Conservation (phyloP, 2,888 invertebrate species). For the Exocentrus adspersus region DNA sequence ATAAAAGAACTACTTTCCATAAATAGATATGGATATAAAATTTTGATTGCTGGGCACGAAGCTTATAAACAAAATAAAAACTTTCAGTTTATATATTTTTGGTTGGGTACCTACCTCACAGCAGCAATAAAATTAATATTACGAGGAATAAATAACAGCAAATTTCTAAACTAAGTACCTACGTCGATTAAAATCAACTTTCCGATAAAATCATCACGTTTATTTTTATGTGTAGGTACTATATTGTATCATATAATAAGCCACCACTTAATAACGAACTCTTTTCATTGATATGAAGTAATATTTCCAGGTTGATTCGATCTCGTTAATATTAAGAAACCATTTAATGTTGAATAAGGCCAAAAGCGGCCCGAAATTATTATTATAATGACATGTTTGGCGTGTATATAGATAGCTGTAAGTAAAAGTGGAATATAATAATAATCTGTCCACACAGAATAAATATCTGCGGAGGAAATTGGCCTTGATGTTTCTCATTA, state of each 20-base stretch:
- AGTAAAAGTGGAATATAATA: constrained; percentile 41
- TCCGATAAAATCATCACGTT: no score
- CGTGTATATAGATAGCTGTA: constrained; percentile 31
- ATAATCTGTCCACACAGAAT: constrained; percentile 39
- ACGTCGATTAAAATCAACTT: no score
- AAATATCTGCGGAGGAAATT: constrained; percentile 36
- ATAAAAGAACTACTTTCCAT: constrained; percentile 23
- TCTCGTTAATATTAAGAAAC: constrained; percentile 40
- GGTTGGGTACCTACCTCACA: no score
- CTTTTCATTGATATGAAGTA: constrained; percentile 9
- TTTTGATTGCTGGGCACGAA: constrained; percentile 12
- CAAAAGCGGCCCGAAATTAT: constrained; percentile 41
- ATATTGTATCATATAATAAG: not conserved
- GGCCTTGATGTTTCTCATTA: constrained; percentile 32
- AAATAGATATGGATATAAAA: constrained; percentile 19
- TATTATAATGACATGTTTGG: constrained; percentile 43
- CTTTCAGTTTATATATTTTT: constrained; percentile 7
- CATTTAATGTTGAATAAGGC: constrained; percentile 41
- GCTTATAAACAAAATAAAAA: no score
- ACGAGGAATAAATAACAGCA: no score
- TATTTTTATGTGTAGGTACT: no score
- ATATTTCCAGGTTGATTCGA: constrained; percentile 27
- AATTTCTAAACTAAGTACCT: no score
- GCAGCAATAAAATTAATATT: no score
- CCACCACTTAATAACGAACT: not conserved